Conservation (phyloP, 2,113 vertebrate genomes). For the Callorhinus ursinus region DNA sequence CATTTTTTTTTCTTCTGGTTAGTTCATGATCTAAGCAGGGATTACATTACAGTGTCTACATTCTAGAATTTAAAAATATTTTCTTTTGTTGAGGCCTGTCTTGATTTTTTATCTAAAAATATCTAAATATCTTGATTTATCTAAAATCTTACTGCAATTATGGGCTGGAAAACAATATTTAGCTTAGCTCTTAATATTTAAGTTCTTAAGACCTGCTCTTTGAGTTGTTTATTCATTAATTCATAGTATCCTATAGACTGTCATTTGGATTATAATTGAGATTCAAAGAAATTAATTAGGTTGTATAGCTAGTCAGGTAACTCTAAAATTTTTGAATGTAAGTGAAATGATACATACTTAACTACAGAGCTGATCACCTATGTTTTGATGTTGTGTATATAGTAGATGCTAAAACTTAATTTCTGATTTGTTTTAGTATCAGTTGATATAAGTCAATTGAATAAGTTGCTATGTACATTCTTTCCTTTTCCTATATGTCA, state of each 20-base stretch:
- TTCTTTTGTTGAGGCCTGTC: background rate
- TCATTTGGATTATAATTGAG: background rate
- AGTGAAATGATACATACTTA: conserved; percentile 21
- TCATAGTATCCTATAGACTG: background rate
- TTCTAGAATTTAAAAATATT: background rate
- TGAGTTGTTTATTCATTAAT: background rate
- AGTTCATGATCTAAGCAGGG: background rate
- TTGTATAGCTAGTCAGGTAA: background rate
- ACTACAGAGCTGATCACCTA: background rate
- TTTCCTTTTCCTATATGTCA: background rate
- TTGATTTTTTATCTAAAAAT: background rate
- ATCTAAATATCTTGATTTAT: background rate
- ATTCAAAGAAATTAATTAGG: background rate
- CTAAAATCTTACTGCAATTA: background rate
- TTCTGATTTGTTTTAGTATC: background rate
- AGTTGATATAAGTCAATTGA: background rate
- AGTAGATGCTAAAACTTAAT: background rate
- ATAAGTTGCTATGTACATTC: background rate
- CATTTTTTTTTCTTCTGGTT: background rate
- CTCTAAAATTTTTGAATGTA: background rate
- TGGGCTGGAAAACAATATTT: background rate
- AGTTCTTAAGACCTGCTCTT: background rate
- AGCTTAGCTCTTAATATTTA: background rate
- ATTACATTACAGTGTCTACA: background rate
- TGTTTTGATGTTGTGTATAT: background rate